A percentile compares a stretch with the other conserved stretches of the same genome.
Conservation (phyloP, 1,140 invertebrate species). For the Camponotus pennsylvanicus region DNA sequence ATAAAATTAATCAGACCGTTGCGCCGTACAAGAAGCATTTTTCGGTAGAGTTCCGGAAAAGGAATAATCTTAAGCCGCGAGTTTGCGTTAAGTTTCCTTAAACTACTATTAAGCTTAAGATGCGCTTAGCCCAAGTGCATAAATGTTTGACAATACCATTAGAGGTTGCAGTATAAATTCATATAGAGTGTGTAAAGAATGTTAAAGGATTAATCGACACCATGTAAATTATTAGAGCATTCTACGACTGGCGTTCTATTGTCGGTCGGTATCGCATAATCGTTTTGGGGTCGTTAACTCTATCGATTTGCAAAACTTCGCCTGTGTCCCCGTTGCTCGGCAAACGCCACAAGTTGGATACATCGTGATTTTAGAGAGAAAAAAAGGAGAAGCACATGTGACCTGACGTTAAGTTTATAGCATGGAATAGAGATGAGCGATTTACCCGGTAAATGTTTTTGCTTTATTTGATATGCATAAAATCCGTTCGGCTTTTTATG, state of each 20-base stretch:
- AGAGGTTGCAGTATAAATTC: conserved; percentile 77
- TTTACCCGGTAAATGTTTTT: conserved; percentile 66
- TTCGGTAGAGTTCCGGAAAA: conserved; percentile 22
- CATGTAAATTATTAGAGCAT: conserved; percentile 65
- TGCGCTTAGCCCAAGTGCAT: conserved; percentile 79
- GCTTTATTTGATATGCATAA: neutral
- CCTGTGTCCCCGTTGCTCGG: conserved; percentile 28
- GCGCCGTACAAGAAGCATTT: conserved; percentile 41
- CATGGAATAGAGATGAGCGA: conserved; percentile 65
- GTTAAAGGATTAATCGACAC: conserved; percentile 70
- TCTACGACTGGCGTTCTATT: conserved; percentile 52
- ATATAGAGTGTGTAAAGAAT: conserved; percentile 75
- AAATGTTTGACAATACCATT: conserved; percentile 82
- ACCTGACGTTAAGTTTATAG: conserved; percentile 75
- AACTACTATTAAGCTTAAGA: conserved; percentile 78
- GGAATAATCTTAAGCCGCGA: conserved; percentile 61
- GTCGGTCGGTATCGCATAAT: conserved; percentile 42
- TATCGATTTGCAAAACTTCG: conserved; percentile 59
- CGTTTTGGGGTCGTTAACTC: conserved; percentile 49
- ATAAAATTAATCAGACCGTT: conserved; percentile 48
- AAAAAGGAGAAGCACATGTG: conserved; percentile 61
- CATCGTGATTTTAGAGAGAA: conserved; percentile 33
- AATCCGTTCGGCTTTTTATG: neutral
- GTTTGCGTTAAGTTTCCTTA: conserved; percentile 65
- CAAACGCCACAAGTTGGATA: conserved; percentile 44